Evolutionary conservation across 2,113 vertebrate species (phyloP).

Genomic region (Rhabdornis inornatus): DNA sequence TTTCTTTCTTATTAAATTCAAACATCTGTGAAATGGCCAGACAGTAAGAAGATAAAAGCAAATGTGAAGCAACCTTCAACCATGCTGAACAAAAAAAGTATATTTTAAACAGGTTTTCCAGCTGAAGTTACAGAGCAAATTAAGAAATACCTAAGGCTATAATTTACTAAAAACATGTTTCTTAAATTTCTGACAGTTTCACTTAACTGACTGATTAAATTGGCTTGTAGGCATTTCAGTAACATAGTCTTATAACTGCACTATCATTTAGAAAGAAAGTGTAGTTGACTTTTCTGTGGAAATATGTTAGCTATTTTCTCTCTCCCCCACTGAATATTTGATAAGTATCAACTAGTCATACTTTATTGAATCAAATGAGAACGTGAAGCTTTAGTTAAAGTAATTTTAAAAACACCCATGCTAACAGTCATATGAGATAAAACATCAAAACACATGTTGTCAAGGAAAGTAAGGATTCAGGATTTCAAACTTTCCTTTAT

Average conservation of each 20-base stretch:
- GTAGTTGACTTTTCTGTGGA: conserved; percentile 34
- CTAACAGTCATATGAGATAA: background rate
- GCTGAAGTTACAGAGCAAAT: conserved; percentile 71
- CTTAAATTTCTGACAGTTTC: conserved; percentile 73
- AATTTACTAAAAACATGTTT: conserved; percentile 73
- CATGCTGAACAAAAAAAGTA: conserved; percentile 73
- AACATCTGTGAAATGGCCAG: conserved; percentile 70
- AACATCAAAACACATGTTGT: background rate
- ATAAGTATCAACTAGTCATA: conserved; percentile 3
- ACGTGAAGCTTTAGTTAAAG: conserved; percentile 32
- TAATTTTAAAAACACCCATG: background rate
- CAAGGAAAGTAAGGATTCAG: background rate
- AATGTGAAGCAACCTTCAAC: conserved; percentile 69
- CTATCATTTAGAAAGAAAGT: conserved; percentile 59
- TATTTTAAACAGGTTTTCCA: conserved; percentile 69
- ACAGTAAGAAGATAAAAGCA: conserved; percentile 68
- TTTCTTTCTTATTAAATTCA: conserved; percentile 69
- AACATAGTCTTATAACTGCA: conserved; percentile 43
- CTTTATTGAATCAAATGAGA: conserved; percentile 3
- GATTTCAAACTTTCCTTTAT: background rate
- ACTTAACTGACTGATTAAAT: conserved; percentile 79
- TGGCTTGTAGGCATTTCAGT: conserved; percentile 70
- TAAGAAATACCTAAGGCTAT: conserved; percentile 72
- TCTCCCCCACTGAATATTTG: conserved; percentile 5
- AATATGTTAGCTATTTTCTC: conserved; percentile 17